Evolutionary conservation across 2,113 vertebrate species (phyloP), one percentile per base, ranked within the genome.

Genomic region (cattle (Bos taurus)): DNA sequence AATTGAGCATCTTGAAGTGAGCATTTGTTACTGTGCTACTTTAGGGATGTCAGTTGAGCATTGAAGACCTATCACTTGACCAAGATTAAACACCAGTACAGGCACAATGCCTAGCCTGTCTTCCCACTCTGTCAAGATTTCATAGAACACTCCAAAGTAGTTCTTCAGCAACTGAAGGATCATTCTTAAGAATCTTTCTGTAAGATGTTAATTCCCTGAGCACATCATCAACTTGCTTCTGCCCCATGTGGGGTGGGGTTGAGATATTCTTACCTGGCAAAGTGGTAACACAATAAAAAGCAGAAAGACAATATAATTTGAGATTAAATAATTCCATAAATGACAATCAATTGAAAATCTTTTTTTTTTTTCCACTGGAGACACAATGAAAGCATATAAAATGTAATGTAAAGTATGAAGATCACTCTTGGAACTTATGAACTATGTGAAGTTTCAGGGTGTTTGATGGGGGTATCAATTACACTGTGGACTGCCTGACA

Each of bases 281-380:
- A 40, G 30, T 56, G 46, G 93, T 2, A 77, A 30, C 8, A 84
- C 26, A 21, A 90, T 89, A 83, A 90, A 28, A 56, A 71, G 3
- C 30, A 48, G 60, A 62, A 57, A 56, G 25, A 15, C 7, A 23
- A 8, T 54, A 89, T 40, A 60, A 98, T 0, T 30, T 1, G 87
- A 98, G 80, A 91, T 82, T 15, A 81, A 90, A 46, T 94, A 88
- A 98, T 97, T 90, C 87, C 80, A 97, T 96, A 94, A 97, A 95
- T 67, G 90, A 88, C 86, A 67, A 92, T 12, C 17, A 25, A 52
- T 81, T 48, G 0, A 36, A 19, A 40, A 21, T 30, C 17, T 54
- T 52, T 43, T 33, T 26, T 16, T 77, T 57, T 77, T 95, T 97
- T 71, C 23, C 57, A 74, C 52, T 81, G 16, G 59, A 82, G 91